Percentiles rank a stretch among this genome's conserved stretches.
Conservation (phyloP, 2,797 vertebrate genomes). For the Danio jaintianensis region DNA sequence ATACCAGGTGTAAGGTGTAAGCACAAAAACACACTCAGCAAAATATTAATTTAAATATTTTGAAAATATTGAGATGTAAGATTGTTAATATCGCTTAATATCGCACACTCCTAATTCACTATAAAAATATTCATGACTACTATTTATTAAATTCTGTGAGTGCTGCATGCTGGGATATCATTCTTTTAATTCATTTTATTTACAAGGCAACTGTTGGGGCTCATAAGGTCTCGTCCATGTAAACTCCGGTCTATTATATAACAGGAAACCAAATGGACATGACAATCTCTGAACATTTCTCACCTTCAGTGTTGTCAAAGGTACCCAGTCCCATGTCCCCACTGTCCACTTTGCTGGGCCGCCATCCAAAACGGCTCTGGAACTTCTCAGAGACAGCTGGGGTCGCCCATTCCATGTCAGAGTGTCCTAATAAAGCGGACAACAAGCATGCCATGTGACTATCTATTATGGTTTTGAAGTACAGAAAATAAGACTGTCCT, state of each 20-base stretch:
- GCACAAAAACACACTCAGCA: no score
- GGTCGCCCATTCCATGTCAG: conserved; percentile 89
- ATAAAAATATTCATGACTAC: background rate
- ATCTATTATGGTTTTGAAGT: background rate
- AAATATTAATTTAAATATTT: no score
- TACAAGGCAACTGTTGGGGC: background rate
- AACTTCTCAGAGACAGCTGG: conserved; percentile 84
- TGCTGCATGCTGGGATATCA: no score
- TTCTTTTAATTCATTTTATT: background rate
- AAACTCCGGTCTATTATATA: background rate
- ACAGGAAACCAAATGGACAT: background rate
- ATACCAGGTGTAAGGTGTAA: no score
- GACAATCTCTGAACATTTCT: conserved; percentile 53
- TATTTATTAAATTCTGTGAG: background rate
- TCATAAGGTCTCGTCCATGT: background rate
- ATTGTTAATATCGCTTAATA: no score
- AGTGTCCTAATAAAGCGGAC: conserved; percentile 66
- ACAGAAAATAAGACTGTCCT: background rate
- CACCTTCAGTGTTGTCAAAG: conserved; percentile 90
- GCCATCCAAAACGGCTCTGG: conserved; percentile 83
- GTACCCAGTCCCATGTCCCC: conserved; percentile 83
- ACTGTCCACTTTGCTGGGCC: conserved; percentile 79
- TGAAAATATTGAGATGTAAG: no score
- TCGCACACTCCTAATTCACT: background rate
- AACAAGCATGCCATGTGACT: background rate